Base-by-base conservation (phyloP, 2,113 vertebrate genomes). In the Castor canadensis region DNA sequence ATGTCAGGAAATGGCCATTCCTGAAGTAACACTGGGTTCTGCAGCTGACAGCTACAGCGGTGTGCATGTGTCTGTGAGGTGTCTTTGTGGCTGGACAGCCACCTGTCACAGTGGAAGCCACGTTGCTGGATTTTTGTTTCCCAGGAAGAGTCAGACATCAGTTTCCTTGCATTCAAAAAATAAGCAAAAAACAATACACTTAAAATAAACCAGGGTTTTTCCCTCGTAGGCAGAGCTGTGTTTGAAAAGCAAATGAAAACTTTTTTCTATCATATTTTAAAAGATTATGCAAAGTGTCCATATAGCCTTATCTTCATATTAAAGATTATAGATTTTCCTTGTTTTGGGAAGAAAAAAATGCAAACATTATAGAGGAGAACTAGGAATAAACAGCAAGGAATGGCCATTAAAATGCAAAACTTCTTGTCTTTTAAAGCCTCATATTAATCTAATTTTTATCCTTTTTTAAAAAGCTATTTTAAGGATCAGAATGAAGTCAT, bases 131-230 rank as follows among this genome's bases (percentile, higher is more conserved):
- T 99, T 99, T 35, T 75, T 99, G 96, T 98, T 99, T 96, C 99
- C 99, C 5, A 99, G 99, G 99, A 99, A 98, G 98, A 99, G 38
- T 97, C 98, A 1, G 99, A 99, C 0, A 32, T 99, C 73, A 98
- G 95, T 87, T 99, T 99, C 52, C 96, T 99, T 91, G 98, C 99
- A 45, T 99, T 99, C 98, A 99, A 99, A 98, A 99, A 99, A 84
- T 99, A 99, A 97, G 75, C 11, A 67, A 81, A 81, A 91, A 73
- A n/a, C 97, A 99, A 98, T 95, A 95, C 35, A 7, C 43, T 2
- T 96, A 98, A 98, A 98, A 72, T 98, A 16, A n/a, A n/a, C n/a
- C n/a, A n/a, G n/a, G n/a, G n/a, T n/a, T n/a, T n/a, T n/a, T n/a
- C n/a, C n/a, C n/a, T 1, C 66, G n/a, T n/a, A n/a, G n/a, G n/a